Evolutionary conservation across 2,888 invertebrate species (phyloP), one percentile per base, ranked within the genome.

Genomic region (Dinocampus coccinellae): DNA sequence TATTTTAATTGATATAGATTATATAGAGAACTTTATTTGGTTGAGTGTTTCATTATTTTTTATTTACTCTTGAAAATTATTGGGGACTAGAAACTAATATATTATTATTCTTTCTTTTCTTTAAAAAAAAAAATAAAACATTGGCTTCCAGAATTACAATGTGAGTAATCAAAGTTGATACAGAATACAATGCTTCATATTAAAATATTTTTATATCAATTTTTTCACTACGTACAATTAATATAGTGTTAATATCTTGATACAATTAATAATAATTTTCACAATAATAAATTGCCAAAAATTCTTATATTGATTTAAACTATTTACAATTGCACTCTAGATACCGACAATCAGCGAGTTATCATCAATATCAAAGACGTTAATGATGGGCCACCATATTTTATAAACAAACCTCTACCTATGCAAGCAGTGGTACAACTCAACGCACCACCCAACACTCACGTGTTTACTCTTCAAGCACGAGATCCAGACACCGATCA

Each of bases 361-460:
- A 97, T 97, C 79, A 96, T 98, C 85, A 95, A 95, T 88, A 95
- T 98, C 78, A 95, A 95, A 85, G 98, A 98, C 88, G 95, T 97
- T 67, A 98, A 98, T 89, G 98, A 99, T 87, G 99, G 99, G 88
- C 94, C 95, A 0, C 97, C 99, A 0, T 96, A 97, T 88, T 98
- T 99, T 90, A 95, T 98, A 89, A 99, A 99, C 89, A 92, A 96
- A 1, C 99, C 99, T 0, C 89, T 96, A 77, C 99, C 99, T 20
- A 98, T 98, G 96, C 96, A 98, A 88, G 96, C 98, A 0, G 97
- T 98, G 73, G 97, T 98, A 0, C 97, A 98, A 84, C 91, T 97
- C 67, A 98, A 98, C 87, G 97, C 98, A 3, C 95, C 97, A 3
- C 95, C 97, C 47, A 98, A 97, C 87, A 97, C 97, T 0, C 97